Percentiles rank a stretch among this genome's conserved stretches.
Conservation (phyloP, 2,797 vertebrate species). For the Phrynocephalus guinanensis region DNA sequence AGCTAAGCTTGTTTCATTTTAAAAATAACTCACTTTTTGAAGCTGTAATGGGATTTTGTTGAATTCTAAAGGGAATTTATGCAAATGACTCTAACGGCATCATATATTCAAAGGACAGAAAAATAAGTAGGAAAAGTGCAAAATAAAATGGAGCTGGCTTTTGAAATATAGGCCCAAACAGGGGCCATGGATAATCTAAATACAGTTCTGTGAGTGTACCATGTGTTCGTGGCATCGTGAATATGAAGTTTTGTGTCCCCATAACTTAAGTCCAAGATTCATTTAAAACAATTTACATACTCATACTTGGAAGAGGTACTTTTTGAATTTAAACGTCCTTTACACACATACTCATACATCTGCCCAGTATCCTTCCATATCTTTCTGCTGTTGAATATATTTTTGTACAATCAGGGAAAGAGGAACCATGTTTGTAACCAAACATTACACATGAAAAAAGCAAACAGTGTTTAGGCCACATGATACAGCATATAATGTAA, state of each 20-base stretch:
- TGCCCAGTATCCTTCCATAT: no score
- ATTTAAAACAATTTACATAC: not conserved
- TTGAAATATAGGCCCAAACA: conserved; percentile 31
- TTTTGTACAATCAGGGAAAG: no score
- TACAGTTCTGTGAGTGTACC: not conserved
- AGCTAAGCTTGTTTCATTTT: conserved; percentile 32
- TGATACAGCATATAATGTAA: no score
- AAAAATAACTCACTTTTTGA: conserved; percentile 37
- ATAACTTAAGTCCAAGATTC: not conserved
- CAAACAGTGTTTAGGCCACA: no score
- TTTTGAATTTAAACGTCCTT: no score
- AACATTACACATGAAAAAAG: no score
- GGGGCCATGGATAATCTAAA: conserved; percentile 28
- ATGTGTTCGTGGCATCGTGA: not conserved
- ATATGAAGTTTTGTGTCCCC: no score
- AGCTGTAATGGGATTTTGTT: conserved; percentile 1
- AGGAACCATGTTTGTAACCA: no score
- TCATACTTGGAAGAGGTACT: no score
- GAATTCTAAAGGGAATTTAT: conserved; percentile 47
- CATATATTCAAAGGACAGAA: conserved; percentile 37
- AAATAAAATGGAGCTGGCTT: conserved; percentile 26
- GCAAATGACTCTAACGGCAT: conserved; percentile 42
- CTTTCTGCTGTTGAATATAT: no score
- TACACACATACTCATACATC: no score
- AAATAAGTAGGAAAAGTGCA: conserved; percentile 39